These are phyloP conservation scores for Andrena dorsata DNA, from an alignment of 2,888 invertebrate genomes.

Conservation along the genomic window DNA sequence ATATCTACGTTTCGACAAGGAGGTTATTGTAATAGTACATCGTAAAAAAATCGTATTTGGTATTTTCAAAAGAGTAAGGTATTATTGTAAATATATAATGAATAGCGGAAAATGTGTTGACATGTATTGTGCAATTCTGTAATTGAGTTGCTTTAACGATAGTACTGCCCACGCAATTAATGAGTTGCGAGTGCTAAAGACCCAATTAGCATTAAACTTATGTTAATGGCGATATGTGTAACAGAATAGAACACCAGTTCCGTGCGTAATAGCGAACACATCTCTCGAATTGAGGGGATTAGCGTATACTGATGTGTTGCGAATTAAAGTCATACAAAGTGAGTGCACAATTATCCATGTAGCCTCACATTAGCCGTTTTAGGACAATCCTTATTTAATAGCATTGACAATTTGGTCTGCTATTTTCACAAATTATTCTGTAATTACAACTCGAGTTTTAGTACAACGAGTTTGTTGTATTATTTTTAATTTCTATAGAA, in stretches of 20 bases:
- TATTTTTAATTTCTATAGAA: not conserved
- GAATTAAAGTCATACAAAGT: constrained; percentile 47
- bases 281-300: constrained; percentile 50
- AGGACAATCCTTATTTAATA: constrained; percentile 52
- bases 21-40: no score
- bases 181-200: constrained; percentile 27
- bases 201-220: constrained; percentile 54
- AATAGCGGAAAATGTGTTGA: constrained; percentile 64
- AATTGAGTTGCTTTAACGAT: constrained; percentile 47
- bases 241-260: constrained; percentile 36
- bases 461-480: not conserved
- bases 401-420: constrained; percentile 41
- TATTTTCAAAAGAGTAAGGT: no score
- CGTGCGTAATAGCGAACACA: constrained; percentile 34
- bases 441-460: not conserved
- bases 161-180: constrained; percentile 48
- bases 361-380: constrained; percentile 29
- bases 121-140: constrained; percentile 31
- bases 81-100: not conserved
- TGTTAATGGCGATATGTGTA: constrained; percentile 51
- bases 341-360: constrained; percentile 43
- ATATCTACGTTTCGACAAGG: no score
- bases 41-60: no score
- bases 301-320: constrained; percentile 46
- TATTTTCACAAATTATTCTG: constrained; percentile 47